Conservation (phyloP, 2,797 vertebrate genomes). For the Melanotaenia nigrans region DNA sequence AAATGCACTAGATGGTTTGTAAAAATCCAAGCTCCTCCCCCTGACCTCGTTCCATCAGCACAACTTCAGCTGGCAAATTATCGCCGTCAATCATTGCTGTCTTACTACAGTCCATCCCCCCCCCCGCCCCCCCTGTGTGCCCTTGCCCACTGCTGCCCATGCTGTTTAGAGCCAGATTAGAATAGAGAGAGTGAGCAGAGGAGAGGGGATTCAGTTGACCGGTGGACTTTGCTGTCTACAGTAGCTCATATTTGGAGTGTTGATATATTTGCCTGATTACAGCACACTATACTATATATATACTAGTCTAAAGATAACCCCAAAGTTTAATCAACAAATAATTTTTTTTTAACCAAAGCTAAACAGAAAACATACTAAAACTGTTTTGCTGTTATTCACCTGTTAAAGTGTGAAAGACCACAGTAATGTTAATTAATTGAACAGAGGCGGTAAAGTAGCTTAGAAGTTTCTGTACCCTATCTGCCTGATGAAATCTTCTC, state of each 20-base stretch:
- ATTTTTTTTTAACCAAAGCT: neutral
- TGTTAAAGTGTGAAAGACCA: conserved; percentile 16
- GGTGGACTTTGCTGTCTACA: conserved; percentile 37
- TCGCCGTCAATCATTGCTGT: conserved; percentile 77
- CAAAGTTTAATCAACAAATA: neutral
- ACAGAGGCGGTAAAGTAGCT: conserved; percentile 11
- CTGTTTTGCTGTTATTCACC: conserved; percentile 2
- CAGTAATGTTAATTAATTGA: conserved; percentile 13
- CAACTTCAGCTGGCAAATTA: conserved; percentile 77
- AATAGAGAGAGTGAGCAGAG: conserved; percentile 39
- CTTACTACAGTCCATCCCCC: conserved; percentile 49
- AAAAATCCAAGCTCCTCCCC: conserved; percentile 67
- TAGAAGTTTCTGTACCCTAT: conserved; percentile 20
- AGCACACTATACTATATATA: too few relatives aligned
- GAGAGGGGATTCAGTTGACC: conserved; percentile 41
- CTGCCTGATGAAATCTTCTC: conserved; percentile 27
- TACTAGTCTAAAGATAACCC: neutral
- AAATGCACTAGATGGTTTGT: conserved; percentile 52
- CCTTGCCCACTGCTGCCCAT: conserved; percentile 71
- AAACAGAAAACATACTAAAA: neutral
- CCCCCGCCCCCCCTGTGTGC: conserved; percentile 66
- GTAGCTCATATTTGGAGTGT: conserved; percentile 9
- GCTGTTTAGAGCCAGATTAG: conserved; percentile 66
- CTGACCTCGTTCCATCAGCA: conserved; percentile 65
- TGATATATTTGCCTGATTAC: neutral